Evolutionary conservation across 2,113 vertebrate genomes (phyloP).

Genomic region (Eonycteris spelaea): DNA sequence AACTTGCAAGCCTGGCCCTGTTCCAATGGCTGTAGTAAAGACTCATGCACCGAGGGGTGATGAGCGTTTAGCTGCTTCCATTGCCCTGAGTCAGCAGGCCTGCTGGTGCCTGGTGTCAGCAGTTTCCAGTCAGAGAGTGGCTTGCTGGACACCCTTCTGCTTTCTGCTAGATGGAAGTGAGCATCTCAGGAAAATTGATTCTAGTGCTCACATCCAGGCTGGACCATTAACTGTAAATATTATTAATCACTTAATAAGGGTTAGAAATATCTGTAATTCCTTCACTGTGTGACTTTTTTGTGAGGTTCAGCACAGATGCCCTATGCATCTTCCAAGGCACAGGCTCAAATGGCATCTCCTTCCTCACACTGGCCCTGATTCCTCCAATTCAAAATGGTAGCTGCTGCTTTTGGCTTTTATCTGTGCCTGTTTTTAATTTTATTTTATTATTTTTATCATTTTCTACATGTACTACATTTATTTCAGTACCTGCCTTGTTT

Average conservation of each 20-base stretch:
- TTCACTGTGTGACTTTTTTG: background rate
- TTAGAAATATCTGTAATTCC: background rate
- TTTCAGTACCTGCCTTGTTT: background rate
- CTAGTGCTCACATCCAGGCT: background rate
- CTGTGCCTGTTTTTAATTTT: background rate
- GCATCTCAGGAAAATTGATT: background rate
- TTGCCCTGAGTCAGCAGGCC: slow-evolving; percentile 32
- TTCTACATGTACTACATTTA: background rate
- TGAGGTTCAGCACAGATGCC: background rate
- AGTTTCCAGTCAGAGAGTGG: background rate
- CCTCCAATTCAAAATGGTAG: background rate
- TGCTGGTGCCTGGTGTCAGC: background rate
- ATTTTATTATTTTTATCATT: background rate
- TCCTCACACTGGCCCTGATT: background rate
- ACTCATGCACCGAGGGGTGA: background rate
- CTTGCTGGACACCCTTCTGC: background rate
- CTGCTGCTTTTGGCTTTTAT: background rate
- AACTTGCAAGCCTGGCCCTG: slow-evolving; percentile 18
- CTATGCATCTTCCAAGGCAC: background rate
- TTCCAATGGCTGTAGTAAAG: slow-evolving; percentile 23
- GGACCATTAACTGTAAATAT: background rate
- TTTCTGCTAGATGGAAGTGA: background rate
- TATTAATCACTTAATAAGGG: background rate
- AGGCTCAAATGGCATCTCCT: background rate
- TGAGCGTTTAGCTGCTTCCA: background rate